Evolutionary conservation across 23 tunicate genomes (phyloP).

Genomic region (Ciona savignyi): DNA sequence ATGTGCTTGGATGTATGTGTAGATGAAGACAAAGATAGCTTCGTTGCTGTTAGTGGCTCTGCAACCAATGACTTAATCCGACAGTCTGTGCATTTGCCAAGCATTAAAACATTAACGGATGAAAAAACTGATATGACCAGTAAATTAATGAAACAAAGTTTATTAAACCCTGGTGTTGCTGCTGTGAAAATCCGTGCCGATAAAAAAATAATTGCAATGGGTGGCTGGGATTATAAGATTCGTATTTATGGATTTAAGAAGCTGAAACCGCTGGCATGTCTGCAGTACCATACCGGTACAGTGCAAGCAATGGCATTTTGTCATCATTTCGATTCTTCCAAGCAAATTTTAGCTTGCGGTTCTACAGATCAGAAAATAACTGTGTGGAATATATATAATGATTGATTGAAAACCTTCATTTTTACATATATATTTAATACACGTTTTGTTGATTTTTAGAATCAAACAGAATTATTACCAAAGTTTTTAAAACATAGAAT

Average conservation of each 20-base stretch:
- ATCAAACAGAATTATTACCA: no score
- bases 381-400: slow-evolving; percentile 54
- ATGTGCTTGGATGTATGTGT: slow-evolving; percentile 46
- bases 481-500: no score
- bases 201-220: slow-evolving; percentile 61
- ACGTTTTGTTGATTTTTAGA: no score
- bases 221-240: slow-evolving; percentile 84
- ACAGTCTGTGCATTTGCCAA: background rate
- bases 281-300: slow-evolving; percentile 64
- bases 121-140: background rate
- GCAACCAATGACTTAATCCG: slow-evolving; percentile 27
- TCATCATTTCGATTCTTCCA: background rate
- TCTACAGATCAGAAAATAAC: slow-evolving; percentile 63
- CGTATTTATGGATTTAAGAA: slow-evolving; percentile 58
- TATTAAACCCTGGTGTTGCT: slow-evolving; percentile 52
- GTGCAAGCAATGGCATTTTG: slow-evolving; percentile 61
- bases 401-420: no score
- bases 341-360: slow-evolving; percentile 68
- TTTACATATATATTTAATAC: no score
- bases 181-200: slow-evolving; percentile 64
- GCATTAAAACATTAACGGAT: background rate
- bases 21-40: background rate
- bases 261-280: slow-evolving; percentile 69
- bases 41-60: slow-evolving; percentile 48
- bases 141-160: background rate